Base-by-base conservation (phyloP, 2,888 invertebrate species). In the Emmelina monodactyla region DNA sequence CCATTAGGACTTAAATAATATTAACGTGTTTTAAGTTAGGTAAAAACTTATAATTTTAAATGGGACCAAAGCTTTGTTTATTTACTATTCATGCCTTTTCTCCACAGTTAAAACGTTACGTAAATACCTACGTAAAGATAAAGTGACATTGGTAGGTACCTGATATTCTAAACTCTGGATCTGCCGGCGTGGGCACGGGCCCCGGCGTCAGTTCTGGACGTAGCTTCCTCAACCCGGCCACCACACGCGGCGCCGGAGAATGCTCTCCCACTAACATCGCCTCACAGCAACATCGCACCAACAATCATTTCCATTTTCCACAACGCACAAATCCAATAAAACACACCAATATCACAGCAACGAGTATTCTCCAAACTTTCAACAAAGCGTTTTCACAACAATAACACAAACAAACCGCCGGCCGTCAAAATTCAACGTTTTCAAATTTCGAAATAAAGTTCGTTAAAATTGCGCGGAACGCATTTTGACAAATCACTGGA, bases 171-270 rank as follows among this genome's bases (percentile, higher is more conserved):
- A 76, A 52, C 48, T 73, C 59, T 37, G 78, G 71, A 55, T 79
- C 76, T 28, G 68, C 59, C 36, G 78, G 78, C 42, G 75, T 66
- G 9, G 66, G 65, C 28, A 66, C 51, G 32, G 78, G 78, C 50
- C 70, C 76, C 39, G 78, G 78, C 37, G 78, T 78, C 38, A 79
- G 51, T 57, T 79, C 78, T 37, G 78, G 78, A 38, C 69, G 67
- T 31, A 78, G 66, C 56, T 79, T 79, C 55, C 75, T 64, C 48
- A 79, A 55, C 46, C 78, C 78, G 66, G 78, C 78, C 68, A 79
- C 78, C 76, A 79, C 78, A 45, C 78, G 71, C 51, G 78, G 78
- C 55, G 78, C 78, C 73, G 78, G 78, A 47, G 78, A 71, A 46
- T 67, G 75, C 57, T 79, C 78, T 42, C 78, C 76, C 54, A 78